Evolutionary conservation across 2,797 vertebrate genomes (phyloP).

Genomic region (Gephyroberyx darwinii): DNA sequence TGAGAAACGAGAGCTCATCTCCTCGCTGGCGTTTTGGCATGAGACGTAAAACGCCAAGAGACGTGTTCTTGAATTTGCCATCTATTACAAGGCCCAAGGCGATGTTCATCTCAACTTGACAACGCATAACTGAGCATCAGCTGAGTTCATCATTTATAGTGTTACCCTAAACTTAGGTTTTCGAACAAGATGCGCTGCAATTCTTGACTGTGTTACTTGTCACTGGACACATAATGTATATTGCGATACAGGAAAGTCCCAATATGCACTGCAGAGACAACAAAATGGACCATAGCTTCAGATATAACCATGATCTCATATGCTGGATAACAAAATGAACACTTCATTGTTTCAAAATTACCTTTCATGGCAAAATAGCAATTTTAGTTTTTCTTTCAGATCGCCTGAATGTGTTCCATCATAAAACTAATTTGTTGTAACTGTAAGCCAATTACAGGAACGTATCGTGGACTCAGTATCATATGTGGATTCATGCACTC

Average conservation of each 20-base stretch:
- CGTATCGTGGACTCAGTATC: no score
- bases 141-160: background rate
- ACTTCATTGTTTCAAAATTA: background rate
- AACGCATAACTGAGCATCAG: slow-evolving; percentile 10
- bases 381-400: no score
- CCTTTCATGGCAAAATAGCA: background rate
- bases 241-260: background rate
- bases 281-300: background rate
- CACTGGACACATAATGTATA: background rate
- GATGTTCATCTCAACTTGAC: slow-evolving; percentile 2
- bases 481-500: background rate
- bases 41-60: slow-evolving; percentile 27
- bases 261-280: background rate
- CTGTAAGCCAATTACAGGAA: no score
- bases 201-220: slow-evolving; percentile 23
- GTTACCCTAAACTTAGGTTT: background rate
- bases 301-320: slow-evolving; percentile 13
- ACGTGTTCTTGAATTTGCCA: slow-evolving; percentile 50
- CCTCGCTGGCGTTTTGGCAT: slow-evolving; percentile 27
- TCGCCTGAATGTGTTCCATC: no score
- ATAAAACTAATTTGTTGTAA: no score
- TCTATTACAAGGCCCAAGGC: slow-evolving; percentile 42
- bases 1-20: slow-evolving; percentile 55
- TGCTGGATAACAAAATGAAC: slow-evolving; percentile 18
- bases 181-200: background rate